Percentiles rank a stretch among this genome's conserved stretches.
These are phyloP conservation scores for Fragum whitleyi DNA, from an alignment of 2,888 invertebrate genomes.

Conservation along the genomic window DNA sequence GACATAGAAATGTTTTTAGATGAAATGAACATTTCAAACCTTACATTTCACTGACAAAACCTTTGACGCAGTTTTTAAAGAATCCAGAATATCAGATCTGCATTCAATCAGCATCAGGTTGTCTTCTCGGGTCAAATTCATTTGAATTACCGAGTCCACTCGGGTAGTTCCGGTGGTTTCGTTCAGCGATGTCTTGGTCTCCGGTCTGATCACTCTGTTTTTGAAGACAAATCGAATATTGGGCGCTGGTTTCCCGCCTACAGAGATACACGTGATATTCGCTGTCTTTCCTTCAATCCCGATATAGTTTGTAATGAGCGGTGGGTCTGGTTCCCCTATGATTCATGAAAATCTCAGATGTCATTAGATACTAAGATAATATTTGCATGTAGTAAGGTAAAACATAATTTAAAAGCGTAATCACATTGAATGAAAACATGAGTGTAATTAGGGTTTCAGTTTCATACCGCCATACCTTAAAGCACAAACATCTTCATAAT, in stretches of 20 bases:
- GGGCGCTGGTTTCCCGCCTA: constrained; percentile 10
- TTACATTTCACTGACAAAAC: constrained; percentile 6
- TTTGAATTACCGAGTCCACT: constrained; percentile 7
- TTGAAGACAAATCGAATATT: neutral
- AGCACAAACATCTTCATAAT: too few species aligned
- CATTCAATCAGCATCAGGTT: neutral
- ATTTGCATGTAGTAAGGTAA: too few species aligned
- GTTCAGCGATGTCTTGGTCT: neutral
- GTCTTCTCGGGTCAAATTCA: neutral
- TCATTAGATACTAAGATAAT: too few species aligned
- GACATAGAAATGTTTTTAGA: too few species aligned
- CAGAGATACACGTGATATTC: neutral
- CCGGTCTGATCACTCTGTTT: neutral
- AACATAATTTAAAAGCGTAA: too few species aligned
- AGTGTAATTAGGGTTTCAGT: too few species aligned
- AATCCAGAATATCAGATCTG: neutral
- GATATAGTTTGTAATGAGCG: neutral
- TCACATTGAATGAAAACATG: too few species aligned
- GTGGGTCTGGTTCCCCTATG: constrained; percentile 6
- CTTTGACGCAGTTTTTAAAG: neutral
- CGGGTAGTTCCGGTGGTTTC: constrained; percentile 5
- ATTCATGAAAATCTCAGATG: neutral
- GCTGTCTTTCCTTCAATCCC: neutral
- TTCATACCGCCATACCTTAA: too few species aligned
- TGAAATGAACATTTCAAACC: neutral